Conservation (phyloP, 2,888 invertebrate genomes). For the Polydrusus cervinus region DNA sequence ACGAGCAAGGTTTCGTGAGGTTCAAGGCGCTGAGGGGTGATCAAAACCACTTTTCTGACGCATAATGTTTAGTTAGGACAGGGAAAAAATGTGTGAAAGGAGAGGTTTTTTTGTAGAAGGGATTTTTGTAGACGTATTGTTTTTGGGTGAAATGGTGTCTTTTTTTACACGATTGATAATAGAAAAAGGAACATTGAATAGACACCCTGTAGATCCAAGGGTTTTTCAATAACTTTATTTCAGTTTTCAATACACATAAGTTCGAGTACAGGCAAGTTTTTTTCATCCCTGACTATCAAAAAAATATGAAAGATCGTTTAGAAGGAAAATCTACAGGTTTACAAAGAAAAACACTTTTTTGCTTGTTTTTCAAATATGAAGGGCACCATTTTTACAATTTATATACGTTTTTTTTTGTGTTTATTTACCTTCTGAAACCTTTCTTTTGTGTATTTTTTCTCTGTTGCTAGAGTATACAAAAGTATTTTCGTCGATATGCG, state of each 20-base stretch:
- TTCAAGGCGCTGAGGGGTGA: constrained; percentile 79
- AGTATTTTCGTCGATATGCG: constrained; percentile 9
- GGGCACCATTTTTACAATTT: constrained; percentile 6
- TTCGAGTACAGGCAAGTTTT: no score
- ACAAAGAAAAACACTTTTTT: neutral
- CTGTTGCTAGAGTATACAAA: constrained; percentile 40
- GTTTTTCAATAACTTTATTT: no score
- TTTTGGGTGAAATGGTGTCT: constrained; percentile 32
- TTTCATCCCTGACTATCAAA: no score
- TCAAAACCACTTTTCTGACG: constrained; percentile 69
- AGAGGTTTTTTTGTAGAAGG: constrained; percentile 61
- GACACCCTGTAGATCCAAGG: no score
- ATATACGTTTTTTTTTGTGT: neutral
- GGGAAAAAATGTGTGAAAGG: constrained; percentile 61
- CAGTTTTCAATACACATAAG: no score
- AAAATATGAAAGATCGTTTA: no score
- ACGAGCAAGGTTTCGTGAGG: constrained; percentile 91
- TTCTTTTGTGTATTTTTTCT: constrained; percentile 53
- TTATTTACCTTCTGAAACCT: constrained; percentile 37
- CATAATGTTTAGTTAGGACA: constrained; percentile 65
- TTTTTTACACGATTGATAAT: no score
- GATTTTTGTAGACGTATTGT: constrained; percentile 44
- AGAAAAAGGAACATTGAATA: no score
- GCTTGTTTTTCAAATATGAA: neutral
- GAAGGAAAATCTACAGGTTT: no score